Evolutionary conservation across 2,888 invertebrate genomes (phyloP), one percentile per base, ranked within the genome.

Genomic region (Allolobophora icterica): DNA sequence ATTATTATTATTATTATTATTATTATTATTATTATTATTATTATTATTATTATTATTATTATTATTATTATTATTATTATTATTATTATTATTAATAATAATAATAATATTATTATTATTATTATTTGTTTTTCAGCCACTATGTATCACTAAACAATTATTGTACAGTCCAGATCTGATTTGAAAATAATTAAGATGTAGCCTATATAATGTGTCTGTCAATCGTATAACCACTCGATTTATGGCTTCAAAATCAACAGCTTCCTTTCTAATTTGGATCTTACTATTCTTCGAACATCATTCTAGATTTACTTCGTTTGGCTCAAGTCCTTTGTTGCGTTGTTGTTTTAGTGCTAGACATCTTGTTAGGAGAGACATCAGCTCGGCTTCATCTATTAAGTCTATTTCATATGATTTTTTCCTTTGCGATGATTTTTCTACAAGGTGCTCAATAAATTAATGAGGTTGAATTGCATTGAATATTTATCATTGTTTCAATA

Each of bases 11-110:
- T 42, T 17, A 42, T 42, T 42, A 42, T 42, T 42, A 89, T 89
- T 38, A 38, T 89, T 89, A 89, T 89, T 89, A 89, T 89, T 89
- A 89, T 89, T 89, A 89, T 89, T 89, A 89, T 89, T 38, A 40
- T 89, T 89, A 89, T 89, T 38, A 89, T 89, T 89, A 89, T 38
- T 8, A 38, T 38, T 38, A 38, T 38, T 8, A 38, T 38, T 38
- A 38, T 38, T 8, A 38, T 38, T 38, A 38, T 83, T 34, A 24
- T 90, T 8, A 38, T 38, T 38, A 38, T 38, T 8, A 38, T 38
- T 8, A 38, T 38, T 8, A 38, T 38, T 8, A 38, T 38, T 38
- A 38, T 38, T 8, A 38, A 3, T 8, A 38, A 21, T 1, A 52
- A 21, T 52, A 19, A 21, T 21, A 24, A 21, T 21, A 52, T 52